These are phyloP conservation scores for Zoanthus solanderi DNA, from an alignment of 92 coral and sea anemone species.

Conservation along the genomic window DNA sequence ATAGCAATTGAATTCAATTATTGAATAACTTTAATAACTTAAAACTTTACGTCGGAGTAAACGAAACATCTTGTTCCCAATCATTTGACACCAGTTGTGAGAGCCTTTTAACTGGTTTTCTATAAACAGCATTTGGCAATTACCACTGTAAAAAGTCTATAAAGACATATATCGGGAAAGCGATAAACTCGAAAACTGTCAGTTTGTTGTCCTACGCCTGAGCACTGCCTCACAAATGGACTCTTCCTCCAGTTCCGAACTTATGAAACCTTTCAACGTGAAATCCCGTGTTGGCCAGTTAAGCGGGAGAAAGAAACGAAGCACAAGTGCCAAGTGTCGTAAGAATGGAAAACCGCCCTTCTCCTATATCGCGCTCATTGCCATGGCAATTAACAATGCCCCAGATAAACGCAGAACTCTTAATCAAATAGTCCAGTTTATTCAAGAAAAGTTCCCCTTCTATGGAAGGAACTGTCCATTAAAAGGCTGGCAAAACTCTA, in stretches of 20 bases:
- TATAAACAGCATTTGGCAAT: no score
- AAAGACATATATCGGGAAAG: no score
- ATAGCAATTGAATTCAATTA: no score
- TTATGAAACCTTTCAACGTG: background rate
- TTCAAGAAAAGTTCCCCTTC: slow-evolving; percentile 73
- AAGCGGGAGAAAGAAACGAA: background rate
- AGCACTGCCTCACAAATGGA: slow-evolving; percentile 1
- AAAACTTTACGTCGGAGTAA: no score
- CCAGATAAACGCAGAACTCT: slow-evolving; percentile 80
- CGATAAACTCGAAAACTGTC: no score
- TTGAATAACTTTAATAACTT: no score
- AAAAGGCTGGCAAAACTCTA: slow-evolving; percentile 95
- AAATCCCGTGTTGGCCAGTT: background rate
- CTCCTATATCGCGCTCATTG: slow-evolving; percentile 89
- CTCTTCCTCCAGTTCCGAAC: background rate
- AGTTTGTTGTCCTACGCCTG: no score
- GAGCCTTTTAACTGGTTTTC: no score
- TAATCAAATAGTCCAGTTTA: slow-evolving; percentile 81
- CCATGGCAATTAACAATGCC: slow-evolving; percentile 84
- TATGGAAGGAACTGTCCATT: slow-evolving; percentile 74
- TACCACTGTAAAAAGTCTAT: no score
- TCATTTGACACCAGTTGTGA: no score
- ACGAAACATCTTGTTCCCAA: no score
- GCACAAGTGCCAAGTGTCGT: slow-evolving; percentile 14
- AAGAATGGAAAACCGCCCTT: slow-evolving; percentile 90